phyloP scores from a whole-genome alignment of 1,140 invertebrate species.

The Eupristina koningsbergeri region DNA sequence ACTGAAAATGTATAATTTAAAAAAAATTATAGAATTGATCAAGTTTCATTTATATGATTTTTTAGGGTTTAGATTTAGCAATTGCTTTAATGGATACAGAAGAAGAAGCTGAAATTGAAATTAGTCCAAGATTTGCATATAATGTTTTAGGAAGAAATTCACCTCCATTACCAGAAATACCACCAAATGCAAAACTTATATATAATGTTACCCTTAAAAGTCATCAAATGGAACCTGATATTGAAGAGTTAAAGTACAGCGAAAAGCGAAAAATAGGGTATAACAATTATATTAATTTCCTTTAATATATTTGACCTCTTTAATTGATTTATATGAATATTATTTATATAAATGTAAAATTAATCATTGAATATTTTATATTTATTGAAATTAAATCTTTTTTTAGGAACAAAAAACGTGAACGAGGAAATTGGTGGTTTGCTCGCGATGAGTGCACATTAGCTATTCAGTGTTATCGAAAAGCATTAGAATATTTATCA shows the following conservation, averaged over 20 bases:
- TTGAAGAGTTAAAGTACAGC: constrained; percentile 75
- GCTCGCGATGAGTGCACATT: constrained; percentile 82
- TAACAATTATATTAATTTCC: constrained; percentile 42
- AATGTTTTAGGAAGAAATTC: constrained; percentile 77
- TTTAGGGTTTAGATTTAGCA: constrained; percentile 86
- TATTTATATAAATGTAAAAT: too few relatives aligned
- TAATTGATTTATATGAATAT: neutral
- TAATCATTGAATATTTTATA: too few relatives aligned
- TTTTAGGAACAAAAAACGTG: constrained; percentile 82
- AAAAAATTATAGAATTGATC: too few relatives aligned
- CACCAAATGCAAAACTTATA: constrained; percentile 76
- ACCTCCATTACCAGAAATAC: constrained; percentile 75
- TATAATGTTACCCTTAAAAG: constrained; percentile 82
- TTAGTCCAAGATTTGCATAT: constrained; percentile 84
- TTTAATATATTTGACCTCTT: neutral
- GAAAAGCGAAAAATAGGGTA: constrained; percentile 81
- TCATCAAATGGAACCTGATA: constrained; percentile 77
- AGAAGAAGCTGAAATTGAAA: constrained; percentile 81
- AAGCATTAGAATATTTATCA: constrained; percentile 87
- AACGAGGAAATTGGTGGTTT: constrained; percentile 92
- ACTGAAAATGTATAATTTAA: neutral
- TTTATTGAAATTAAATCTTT: too few relatives aligned
- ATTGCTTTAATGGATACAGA: constrained; percentile 87
- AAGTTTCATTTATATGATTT: neutral
- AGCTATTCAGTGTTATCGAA: constrained; percentile 88